Evolutionary conservation across 1,140 invertebrate species (phyloP), one percentile per base, ranked within the genome.

Genomic region (Drosophila sproati): DNA sequence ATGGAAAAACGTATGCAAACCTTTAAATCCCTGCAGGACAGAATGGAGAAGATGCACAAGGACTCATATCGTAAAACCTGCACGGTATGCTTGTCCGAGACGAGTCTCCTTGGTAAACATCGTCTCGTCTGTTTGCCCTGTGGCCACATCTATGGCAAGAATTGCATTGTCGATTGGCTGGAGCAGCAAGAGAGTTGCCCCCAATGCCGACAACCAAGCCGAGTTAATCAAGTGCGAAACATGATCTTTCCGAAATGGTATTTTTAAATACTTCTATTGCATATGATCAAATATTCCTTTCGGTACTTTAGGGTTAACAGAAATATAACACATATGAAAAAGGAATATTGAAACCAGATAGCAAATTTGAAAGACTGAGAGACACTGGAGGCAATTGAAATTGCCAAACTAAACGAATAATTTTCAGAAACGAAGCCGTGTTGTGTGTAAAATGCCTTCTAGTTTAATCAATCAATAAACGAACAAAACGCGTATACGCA

Each of bases 401-500:
- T 77, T 63, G 59, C 69, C 67, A 74, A 74, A 77, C 0, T 82
- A 82, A 88, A 74, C 69, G 67, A 72, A 57, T 45, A 45, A 48
- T 64, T 73, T 61, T 61, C 61, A 77, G 74, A 81, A 80, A 77
- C 57, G 69, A 70, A 89, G 61, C 37, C 67, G 72, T 59, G 45
- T 57, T 77, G 75, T 71, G 75, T 87, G 71, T 76, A 86, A 86
- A 90, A 85, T 7, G 0, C 20, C n/a, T 37, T 57, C 73, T 20
- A 75, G 80, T 72, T 78, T 82, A 91, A 91, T 91, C 87, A 86
- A 91, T 91, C 87, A 91, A 91, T 81, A 82, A 82, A 81, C 68
- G 80, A 83, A 89, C 80, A 83, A 89, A 89, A 77, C 85, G 85
- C 80, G 85, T 89, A 89, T 89, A 89, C 85, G 85, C 85, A 88